phyloP scores from a whole-genome alignment of 2,113 vertebrate genomes.

The Cervus canadensis region DNA sequence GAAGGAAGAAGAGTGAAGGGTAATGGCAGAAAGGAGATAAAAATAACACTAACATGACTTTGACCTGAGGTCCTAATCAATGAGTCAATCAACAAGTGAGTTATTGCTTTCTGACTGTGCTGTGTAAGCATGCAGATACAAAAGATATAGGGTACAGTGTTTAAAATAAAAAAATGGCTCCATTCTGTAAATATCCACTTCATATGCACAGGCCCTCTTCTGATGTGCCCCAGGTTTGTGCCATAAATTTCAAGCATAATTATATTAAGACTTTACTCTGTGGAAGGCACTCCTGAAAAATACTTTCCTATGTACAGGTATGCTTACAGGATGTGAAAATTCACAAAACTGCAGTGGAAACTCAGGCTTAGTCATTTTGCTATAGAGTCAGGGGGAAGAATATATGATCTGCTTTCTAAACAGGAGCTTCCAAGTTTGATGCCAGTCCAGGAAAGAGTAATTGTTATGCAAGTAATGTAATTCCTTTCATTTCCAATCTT shows the following conservation, averaged over 20 bases:
- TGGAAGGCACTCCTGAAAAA: slow-evolving; percentile 4
- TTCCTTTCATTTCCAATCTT: slow-evolving; percentile 48
- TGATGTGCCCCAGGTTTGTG: slow-evolving; percentile 1
- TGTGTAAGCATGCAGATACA: neutral
- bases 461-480: neutral
- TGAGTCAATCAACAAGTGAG: neutral
- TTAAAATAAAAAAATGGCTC: neutral
- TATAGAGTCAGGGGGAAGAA: neutral
- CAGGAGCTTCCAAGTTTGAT: slow-evolving; percentile 50
- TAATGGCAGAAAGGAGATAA: neutral
- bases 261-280: slow-evolving; percentile 28
- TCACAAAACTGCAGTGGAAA: slow-evolving; percentile 37
- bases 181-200: neutral
- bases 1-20: slow-evolving; percentile 14
- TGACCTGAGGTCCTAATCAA: slow-evolving; percentile 1
- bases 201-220: neutral
- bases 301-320: slow-evolving; percentile 10
- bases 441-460: slow-evolving; percentile 29
- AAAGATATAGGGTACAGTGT: neutral
- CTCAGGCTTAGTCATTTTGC: slow-evolving; percentile 1
- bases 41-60: neutral
- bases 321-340: slow-evolving; percentile 51
- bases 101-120: neutral
- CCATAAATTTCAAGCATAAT: slow-evolving; percentile 51
- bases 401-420: slow-evolving; percentile 45